These are phyloP conservation scores for Micoletzkya japonica DNA, from an alignment of 2,888 invertebrate species.

Conservation along the genomic window DNA sequence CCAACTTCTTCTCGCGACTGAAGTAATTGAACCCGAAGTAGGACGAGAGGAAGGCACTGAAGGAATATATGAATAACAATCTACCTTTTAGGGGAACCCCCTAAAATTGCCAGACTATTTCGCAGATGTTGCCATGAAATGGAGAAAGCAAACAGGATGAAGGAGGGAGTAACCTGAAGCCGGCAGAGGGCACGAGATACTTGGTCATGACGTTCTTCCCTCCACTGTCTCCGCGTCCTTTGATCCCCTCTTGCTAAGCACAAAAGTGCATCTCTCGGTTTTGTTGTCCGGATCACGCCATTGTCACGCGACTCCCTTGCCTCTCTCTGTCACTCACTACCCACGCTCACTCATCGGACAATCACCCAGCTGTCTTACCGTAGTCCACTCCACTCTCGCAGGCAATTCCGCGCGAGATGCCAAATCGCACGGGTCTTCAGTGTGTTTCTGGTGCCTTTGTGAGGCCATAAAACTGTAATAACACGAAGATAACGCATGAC, in stretches of 20 bases:
- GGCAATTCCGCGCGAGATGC: too few relatives aligned
- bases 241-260: slow-evolving; percentile 10
- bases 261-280: neutral
- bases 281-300: slow-evolving; percentile 28
- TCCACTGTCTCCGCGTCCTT: neutral
- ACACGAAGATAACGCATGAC: too few relatives aligned
- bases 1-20: slow-evolving; percentile 32
- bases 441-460: too few relatives aligned
- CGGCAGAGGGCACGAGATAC: slow-evolving; percentile 18
- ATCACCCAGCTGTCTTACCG: too few relatives aligned
- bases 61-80: neutral
- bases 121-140: too few relatives aligned
- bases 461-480: too few relatives aligned
- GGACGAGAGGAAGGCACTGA: slow-evolving; percentile 25
- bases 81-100: too few relatives aligned
- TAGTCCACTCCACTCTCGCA: too few relatives aligned
- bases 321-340: too few relatives aligned
- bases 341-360: too few relatives aligned
- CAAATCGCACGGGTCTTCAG: too few relatives aligned
- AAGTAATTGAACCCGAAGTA: slow-evolving; percentile 19
- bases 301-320: slow-evolving; percentile 18
- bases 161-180: slow-evolving; percentile 4
- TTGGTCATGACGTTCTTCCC: slow-evolving; percentile 4
- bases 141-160: neutral
- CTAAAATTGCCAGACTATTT: too few relatives aligned